A percentile compares a stretch with the other conserved stretches of the same genome.
Conservation (phyloP, 2,888 invertebrate species). For the Leucoptera coffeella region DNA sequence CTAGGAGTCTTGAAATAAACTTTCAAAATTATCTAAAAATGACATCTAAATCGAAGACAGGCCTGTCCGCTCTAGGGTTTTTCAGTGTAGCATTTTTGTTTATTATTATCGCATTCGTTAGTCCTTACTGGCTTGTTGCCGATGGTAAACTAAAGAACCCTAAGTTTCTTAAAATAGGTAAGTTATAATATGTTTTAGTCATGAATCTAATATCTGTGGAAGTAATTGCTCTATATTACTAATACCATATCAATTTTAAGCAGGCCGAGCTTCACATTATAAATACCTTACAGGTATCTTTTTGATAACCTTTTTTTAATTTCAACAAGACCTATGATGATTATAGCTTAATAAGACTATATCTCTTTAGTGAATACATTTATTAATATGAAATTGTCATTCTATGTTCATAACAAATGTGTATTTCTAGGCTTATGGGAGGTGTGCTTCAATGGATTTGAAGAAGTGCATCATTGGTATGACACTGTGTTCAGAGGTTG, state of each 20-base stretch:
- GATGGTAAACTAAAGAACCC: slow-evolving; percentile 71
- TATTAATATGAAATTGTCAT: slow-evolving; percentile 4
- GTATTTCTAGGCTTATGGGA: slow-evolving; percentile 79
- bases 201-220: no score
- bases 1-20: no score
- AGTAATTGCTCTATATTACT: no score
- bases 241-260: no score
- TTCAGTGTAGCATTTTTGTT: slow-evolving; percentile 63
- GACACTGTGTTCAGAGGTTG: slow-evolving; percentile 80
- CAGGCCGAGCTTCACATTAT: no score
- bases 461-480: slow-evolving; percentile 81
- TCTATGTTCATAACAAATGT: background rate
- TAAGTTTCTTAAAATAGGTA: slow-evolving; percentile 76
- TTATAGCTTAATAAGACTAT: no score
- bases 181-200: no score
- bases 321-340: no score
- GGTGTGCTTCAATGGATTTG: slow-evolving; percentile 84
- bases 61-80: slow-evolving; percentile 58
- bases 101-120: slow-evolving; percentile 74
- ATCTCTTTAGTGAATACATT: no score
- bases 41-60: slow-evolving; percentile 60
- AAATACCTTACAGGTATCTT: no score
- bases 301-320: no score
- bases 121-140: slow-evolving; percentile 83
- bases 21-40: no score